These are phyloP conservation scores for Drosophila sproati DNA, from an alignment of 1,140 invertebrate genomes.

Conservation along the genomic window DNA sequence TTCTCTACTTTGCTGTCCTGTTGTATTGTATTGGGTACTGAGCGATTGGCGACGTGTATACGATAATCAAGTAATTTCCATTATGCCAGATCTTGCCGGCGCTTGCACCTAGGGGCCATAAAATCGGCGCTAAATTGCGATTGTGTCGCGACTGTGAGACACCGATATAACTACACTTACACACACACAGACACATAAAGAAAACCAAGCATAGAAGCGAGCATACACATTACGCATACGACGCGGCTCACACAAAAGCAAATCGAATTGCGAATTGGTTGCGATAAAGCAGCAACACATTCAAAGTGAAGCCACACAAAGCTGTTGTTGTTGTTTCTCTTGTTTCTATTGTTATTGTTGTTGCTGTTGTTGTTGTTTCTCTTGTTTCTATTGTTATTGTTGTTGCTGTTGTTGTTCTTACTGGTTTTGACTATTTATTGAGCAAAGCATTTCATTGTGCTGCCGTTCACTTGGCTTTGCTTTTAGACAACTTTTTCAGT, in stretches of 20 bases:
- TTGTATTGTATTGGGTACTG: slow-evolving; percentile 36
- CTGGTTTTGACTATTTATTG: slow-evolving; percentile 54
- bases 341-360: slow-evolving; percentile 2
- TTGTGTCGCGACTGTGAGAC: slow-evolving; percentile 70
- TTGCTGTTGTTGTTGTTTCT: slow-evolving; percentile 20
- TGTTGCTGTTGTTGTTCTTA: slow-evolving; percentile 18
- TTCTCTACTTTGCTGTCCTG: not conserved
- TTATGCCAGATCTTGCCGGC: slow-evolving; percentile 57
- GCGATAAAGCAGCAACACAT: slow-evolving; percentile 54
- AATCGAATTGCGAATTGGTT: slow-evolving; percentile 75
- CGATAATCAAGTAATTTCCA: slow-evolving; percentile 83
- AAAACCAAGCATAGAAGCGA: no score
- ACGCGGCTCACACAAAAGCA: slow-evolving; percentile 61
- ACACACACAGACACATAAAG: slow-evolving; percentile 44
- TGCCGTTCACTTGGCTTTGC: slow-evolving; percentile 34
- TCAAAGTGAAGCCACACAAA: slow-evolving; percentile 8
- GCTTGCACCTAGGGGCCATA: slow-evolving; percentile 53
- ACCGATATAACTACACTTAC: slow-evolving; percentile 30
- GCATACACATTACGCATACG: slow-evolving; percentile 49
- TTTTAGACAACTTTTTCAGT: slow-evolving; percentile 73
- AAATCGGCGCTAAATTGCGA: slow-evolving; percentile 77
- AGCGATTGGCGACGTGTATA: slow-evolving; percentile 81
- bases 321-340: slow-evolving; percentile 17
- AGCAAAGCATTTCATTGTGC: slow-evolving; percentile 47
- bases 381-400: slow-evolving; percentile 2